A percentile compares a stretch with the other conserved stretches of the same genome.
Evolutionary conservation across 2,113 vertebrate species (phyloP).

Genomic region (Casuarius casuarius): DNA sequence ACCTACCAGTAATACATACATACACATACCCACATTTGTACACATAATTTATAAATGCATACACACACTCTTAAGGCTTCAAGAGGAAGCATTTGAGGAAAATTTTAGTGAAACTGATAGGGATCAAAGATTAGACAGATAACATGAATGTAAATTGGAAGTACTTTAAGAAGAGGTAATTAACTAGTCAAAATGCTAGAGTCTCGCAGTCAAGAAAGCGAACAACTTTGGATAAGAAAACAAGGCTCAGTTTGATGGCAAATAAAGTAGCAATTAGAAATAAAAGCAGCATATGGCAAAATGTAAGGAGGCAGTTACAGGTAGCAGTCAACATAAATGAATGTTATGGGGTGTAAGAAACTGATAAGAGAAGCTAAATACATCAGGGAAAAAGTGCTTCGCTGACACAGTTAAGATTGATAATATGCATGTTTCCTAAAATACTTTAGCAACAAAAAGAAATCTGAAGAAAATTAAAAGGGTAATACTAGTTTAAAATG

Average conservation of each 20-base stretch:
- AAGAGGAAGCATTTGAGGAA: neutral
- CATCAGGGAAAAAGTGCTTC: neutral
- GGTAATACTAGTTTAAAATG: neutral
- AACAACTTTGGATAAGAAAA: neutral
- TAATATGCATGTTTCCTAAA: neutral
- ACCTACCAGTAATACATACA: neutral
- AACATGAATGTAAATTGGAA: neutral
- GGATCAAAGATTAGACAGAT: neutral
- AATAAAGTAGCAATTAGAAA: slow-evolving; percentile 42
- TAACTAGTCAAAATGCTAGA: neutral
- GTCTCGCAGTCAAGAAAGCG: neutral
- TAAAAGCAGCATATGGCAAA: slow-evolving; percentile 30
- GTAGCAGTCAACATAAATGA: slow-evolving; percentile 1
- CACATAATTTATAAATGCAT: neutral
- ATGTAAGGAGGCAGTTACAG: slow-evolving; percentile 21
- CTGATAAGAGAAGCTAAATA: neutral
- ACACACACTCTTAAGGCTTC: neutral
- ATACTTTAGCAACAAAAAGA: neutral
- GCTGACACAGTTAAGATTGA: neutral
- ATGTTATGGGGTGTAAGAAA: neutral
- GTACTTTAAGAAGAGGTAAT: neutral
- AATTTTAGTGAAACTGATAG: neutral
- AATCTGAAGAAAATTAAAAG: neutral
- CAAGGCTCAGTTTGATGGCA: neutral
- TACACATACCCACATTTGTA: neutral